A percentile compares a stretch with the other conserved stretches of the same genome.
Evolutionary conservation across 1,140 invertebrate genomes (phyloP).

Genomic region (Apis dorsata): DNA sequence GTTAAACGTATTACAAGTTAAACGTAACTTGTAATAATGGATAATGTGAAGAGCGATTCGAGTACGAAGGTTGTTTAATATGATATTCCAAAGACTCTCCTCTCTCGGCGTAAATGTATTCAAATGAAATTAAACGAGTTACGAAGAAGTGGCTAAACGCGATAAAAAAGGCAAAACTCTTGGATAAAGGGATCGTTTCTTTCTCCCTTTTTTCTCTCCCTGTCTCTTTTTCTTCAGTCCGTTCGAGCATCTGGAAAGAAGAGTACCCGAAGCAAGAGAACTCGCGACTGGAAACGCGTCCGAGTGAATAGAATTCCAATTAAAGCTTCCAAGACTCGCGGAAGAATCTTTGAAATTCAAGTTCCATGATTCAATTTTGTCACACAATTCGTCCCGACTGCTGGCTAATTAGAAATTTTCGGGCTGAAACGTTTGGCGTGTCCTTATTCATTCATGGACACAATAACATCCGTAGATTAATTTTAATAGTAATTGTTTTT

Average conservation of each 20-base stretch:
- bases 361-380: constrained; percentile 25
- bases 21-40: neutral
- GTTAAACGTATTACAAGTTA: neutral
- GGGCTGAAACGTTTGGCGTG: neutral
- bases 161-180: constrained; percentile 24
- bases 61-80: constrained; percentile 22
- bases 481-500: neutral
- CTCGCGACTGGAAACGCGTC: constrained; percentile 43
- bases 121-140: constrained; percentile 39
- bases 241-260: constrained; percentile 7
- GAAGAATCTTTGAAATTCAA: constrained; percentile 53
- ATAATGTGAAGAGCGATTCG: neutral
- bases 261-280: constrained; percentile 38
- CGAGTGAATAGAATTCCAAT: constrained; percentile 60
- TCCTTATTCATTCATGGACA: neutral
- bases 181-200: neutral
- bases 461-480: neutral
- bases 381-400: neutral
- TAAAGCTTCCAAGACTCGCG: constrained; percentile 39
- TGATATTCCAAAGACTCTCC: constrained; percentile 5
- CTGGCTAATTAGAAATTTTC: constrained; percentile 19
- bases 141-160: constrained; percentile 35
- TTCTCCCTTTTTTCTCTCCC: neutral
- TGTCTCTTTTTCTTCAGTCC: constrained; percentile 11
- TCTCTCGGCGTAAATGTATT: constrained; percentile 10